Evolutionary conservation across 2,113 vertebrate genomes (phyloP).

Genomic region (Bettongia penicillata): DNA sequence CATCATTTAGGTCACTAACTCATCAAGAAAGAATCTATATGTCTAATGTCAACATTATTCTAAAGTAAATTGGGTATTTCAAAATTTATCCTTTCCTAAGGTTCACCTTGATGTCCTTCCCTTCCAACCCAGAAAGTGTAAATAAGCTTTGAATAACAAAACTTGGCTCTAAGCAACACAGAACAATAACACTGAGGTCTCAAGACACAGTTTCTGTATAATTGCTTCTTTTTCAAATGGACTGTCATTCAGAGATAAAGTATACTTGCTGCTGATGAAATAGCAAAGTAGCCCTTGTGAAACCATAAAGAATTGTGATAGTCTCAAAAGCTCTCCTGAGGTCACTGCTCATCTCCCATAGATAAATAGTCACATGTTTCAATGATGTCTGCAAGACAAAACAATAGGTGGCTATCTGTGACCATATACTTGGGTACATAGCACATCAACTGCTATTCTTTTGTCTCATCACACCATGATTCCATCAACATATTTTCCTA

Average conservation of each 20-base stretch:
- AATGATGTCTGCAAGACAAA: conserved; percentile 31
- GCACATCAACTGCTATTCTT: not conserved
- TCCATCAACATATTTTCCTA: not conserved
- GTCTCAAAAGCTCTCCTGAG: not conserved
- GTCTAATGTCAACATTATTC: not conserved
- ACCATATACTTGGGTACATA: not conserved
- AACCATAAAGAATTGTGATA: not conserved
- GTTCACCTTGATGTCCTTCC: not conserved
- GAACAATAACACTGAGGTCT: not conserved
- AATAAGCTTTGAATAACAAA: not conserved
- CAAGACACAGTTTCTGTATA: not conserved
- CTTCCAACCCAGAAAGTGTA: not conserved
- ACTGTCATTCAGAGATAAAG: not conserved
- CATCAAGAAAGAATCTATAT: not conserved
- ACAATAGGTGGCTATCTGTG: not conserved
- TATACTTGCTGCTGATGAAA: not conserved
- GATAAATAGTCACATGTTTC: not conserved
- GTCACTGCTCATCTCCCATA: not conserved
- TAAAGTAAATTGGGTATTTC: not conserved
- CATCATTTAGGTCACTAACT: not conserved
- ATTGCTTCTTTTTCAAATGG: conserved; percentile 18
- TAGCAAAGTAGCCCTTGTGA: not conserved
- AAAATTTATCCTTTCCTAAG: not conserved
- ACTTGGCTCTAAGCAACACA: not conserved
- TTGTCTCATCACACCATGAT: not conserved